phyloP scores from a whole-genome alignment of 2,113 vertebrate species.

The Corythaeola cristata region DNA sequence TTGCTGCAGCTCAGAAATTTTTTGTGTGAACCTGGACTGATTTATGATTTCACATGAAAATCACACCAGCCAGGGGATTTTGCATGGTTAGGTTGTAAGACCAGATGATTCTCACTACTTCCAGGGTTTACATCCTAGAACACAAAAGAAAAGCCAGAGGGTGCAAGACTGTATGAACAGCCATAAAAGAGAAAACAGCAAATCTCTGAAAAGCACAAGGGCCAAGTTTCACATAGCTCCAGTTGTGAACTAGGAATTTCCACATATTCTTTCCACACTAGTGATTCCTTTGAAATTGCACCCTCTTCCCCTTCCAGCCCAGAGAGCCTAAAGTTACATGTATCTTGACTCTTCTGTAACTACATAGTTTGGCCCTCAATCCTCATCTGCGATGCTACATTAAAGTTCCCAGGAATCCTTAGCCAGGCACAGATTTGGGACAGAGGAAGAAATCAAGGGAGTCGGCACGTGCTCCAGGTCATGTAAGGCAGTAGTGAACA shows the following conservation, averaged over 20 bases:
- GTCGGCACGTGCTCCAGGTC: neutral
- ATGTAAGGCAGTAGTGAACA: neutral
- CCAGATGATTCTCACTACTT: slow-evolving; percentile 56
- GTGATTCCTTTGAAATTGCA: slow-evolving; percentile 48
- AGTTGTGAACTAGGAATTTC: slow-evolving; percentile 54
- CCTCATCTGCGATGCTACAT: neutral
- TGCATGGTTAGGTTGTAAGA: slow-evolving; percentile 46
- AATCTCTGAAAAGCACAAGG: slow-evolving; percentile 30
- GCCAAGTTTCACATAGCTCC: slow-evolving; percentile 47
- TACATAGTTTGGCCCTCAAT: neutral
- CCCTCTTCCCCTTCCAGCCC: neutral
- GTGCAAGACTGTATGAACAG: slow-evolving; percentile 27
- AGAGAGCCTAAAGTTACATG: slow-evolving; percentile 12
- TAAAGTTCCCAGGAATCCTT: neutral
- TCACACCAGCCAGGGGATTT: slow-evolving; percentile 16
- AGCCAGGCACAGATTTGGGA: neutral
- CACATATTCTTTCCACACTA: slow-evolving; percentile 54
- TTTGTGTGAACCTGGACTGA: slow-evolving; percentile 39
- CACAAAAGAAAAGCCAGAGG: slow-evolving; percentile 60
- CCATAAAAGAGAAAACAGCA: slow-evolving; percentile 59
- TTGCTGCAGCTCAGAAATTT: slow-evolving; percentile 14
- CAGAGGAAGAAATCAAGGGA: neutral
- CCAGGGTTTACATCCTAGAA: slow-evolving; percentile 45
- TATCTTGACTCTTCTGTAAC: neutral
- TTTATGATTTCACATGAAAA: slow-evolving; percentile 59